These are phyloP conservation scores for Neolamprologus kungweensis DNA, from an alignment of 2,113 vertebrate species.

Conservation along the genomic window DNA sequence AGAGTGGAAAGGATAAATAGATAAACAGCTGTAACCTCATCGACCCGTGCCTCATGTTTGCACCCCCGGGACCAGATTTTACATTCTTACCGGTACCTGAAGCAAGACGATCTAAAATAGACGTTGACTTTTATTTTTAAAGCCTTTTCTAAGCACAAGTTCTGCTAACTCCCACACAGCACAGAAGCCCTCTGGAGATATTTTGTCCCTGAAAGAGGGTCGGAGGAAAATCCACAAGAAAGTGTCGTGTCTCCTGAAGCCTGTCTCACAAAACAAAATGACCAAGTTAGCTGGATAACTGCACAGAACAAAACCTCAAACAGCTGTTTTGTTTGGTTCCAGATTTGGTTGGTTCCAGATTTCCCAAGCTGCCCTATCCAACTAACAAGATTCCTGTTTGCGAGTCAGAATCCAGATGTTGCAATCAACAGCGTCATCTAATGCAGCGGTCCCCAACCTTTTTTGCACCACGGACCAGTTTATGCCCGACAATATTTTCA, in stretches of 20 bases:
- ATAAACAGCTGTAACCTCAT: not conserved
- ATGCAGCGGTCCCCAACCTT: fast-evolving
- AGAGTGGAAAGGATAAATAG: not conserved
- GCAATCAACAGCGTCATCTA: not conserved
- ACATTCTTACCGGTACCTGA: not conserved
- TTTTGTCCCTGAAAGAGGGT: not conserved
- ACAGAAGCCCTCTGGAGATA: not conserved
- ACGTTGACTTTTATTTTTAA: not conserved
- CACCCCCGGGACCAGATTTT: not conserved
- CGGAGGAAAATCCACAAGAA: not conserved
- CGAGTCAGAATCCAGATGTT: not conserved
- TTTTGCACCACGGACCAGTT: too few relatives aligned
- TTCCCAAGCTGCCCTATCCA: not conserved
- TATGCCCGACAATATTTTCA: too few relatives aligned
- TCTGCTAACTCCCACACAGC: not conserved
- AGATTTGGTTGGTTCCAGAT: not conserved
- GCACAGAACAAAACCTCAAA: not conserved
- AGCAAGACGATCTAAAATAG: not conserved
- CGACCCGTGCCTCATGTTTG: fast-evolving
- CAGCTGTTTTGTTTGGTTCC: not conserved
- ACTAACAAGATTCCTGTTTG: not conserved
- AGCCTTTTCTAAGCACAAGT: not conserved
- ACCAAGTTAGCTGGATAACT: not conserved
- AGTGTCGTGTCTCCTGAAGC: not conserved
- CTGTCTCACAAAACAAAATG: not conserved